Base-by-base conservation (phyloP, 2,888 invertebrate genomes). In the Temnothorax ravouxi region DNA sequence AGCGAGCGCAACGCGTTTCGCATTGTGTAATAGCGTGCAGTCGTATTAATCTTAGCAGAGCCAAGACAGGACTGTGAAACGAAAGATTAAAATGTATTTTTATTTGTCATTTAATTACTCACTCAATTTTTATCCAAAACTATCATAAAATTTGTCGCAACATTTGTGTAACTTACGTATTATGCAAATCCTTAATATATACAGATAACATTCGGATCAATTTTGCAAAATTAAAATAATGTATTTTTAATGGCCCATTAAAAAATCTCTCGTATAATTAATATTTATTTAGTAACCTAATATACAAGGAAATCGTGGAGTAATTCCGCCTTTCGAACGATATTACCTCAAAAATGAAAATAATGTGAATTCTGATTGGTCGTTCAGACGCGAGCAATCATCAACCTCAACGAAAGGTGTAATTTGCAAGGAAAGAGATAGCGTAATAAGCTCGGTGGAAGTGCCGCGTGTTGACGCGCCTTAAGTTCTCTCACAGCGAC, bases 321-420 rank as follows among this genome's bases (percentile, higher is more conserved):
- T 47, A 44, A 15, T 59, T 59, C 25, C 29, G 18, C 6, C 59
- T 34, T 44, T 29, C 38, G 25, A 13, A 38, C 79, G 25, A 13
- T 79, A 59, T 71, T 59, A 38, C 41, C 29, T 56, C 25, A 34
- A 54, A 25, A 41, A 50, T 59, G 47, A 80, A 59, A 80, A 71
- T 59, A 80, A 71, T 59, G 59, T 18, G 72, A 59, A 8, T 50
- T 52, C 61, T 66, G 64, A 86, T 76, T 71, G 79, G 38, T 13
- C 56, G 61, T 52, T 64, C 52, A 25, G 41, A 56, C 56, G 56
- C 69, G 54, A 69, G 72, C 44, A 44, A 80, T 86, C 88, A 85
- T 76, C 72, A 59, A 77, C 69, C 54, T 29, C 54, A 25, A n/a
- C 66, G 74, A 83, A 77, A 87, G 59, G 80, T 50, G 80, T 76